Evolutionary conservation across 2,113 vertebrate genomes (phyloP).

Genomic region (Odontesthes bonariensis): DNA sequence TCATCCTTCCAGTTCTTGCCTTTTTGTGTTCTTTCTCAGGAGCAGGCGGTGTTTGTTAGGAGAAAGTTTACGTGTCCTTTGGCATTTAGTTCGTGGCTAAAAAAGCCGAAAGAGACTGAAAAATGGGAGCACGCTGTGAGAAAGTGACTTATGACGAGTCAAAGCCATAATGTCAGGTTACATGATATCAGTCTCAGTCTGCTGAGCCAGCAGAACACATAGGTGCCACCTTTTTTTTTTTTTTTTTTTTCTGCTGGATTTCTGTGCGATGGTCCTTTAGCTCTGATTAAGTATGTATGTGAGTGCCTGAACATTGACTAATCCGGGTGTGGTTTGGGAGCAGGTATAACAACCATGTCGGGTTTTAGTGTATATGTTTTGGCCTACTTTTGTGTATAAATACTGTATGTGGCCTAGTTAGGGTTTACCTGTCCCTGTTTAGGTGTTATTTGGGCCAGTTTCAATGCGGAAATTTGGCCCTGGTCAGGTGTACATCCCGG

Average conservation of each 20-base stretch:
- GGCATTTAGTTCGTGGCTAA: slow-evolving; percentile 12
- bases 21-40: slow-evolving; percentile 1
- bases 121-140: not conserved
- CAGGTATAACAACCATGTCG: slow-evolving; percentile 27
- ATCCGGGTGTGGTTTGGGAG: slow-evolving; percentile 42
- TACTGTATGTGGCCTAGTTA: slow-evolving; percentile 72
- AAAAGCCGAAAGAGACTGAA: slow-evolving; percentile 9
- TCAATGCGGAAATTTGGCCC: slow-evolving; percentile 28
- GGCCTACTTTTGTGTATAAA: slow-evolving; percentile 75
- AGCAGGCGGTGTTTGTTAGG: not conserved
- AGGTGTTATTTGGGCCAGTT: slow-evolving; percentile 66
- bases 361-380: slow-evolving; percentile 58
- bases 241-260: not conserved
- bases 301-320: slow-evolving; percentile 15
- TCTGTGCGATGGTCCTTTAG: not conserved
- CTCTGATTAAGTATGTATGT: slow-evolving; percentile 22
- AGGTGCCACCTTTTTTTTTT: not conserved
- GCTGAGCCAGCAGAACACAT: slow-evolving; percentile 52
- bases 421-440: slow-evolving; percentile 64
- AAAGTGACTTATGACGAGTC: slow-evolving; percentile 28
- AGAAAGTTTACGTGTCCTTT: slow-evolving; percentile 4
- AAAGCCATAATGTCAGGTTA: slow-evolving; percentile 24
- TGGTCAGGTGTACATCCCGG: slow-evolving; percentile 23
- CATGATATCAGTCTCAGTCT: slow-evolving; percentile 18
- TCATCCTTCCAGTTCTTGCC: not conserved